Percentiles rank a stretch among this genome's conserved stretches.
phyloP scores from a whole-genome alignment of 1,140 invertebrate species.

The Trichonephila clavipes region DNA sequence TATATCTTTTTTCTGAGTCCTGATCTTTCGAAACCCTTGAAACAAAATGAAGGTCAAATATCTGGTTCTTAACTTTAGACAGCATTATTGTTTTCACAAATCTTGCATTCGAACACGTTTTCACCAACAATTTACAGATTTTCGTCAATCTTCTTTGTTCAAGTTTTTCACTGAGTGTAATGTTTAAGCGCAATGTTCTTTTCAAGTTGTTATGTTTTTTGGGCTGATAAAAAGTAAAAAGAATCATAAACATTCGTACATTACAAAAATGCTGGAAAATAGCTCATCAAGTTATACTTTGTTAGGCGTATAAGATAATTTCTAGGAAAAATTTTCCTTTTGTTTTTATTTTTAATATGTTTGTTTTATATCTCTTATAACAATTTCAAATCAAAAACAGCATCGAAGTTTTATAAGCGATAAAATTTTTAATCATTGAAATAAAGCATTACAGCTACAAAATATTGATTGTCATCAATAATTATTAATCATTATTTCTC shows the following conservation, averaged over 20 bases:
- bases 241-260: neutral
- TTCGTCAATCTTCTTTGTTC: neutral
- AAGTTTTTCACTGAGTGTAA: neutral
- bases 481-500: too few species aligned
- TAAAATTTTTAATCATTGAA: too few species aligned
- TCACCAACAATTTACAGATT: neutral
- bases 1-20: slow-evolving; percentile 21
- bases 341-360: neutral
- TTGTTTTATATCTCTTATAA: too few species aligned
- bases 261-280: neutral
- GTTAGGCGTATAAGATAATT: neutral
- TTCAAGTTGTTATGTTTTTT: neutral
- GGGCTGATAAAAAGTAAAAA: neutral
- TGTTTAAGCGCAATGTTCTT: neutral
- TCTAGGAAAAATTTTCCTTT: neutral
- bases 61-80: neutral
- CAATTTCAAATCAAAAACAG: too few species aligned
- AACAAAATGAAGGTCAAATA: slow-evolving; percentile 7
- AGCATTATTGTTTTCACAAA: neutral
- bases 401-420: too few species aligned
- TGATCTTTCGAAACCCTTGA: neutral
- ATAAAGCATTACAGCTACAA: too few species aligned
- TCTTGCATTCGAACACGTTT: neutral
- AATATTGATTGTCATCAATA: too few species aligned
- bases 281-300: neutral